A percentile compares a stretch with the other conserved stretches of the same genome.
Conservation (phyloP, 2,888 invertebrate genomes). For the Agrochola litura region DNA sequence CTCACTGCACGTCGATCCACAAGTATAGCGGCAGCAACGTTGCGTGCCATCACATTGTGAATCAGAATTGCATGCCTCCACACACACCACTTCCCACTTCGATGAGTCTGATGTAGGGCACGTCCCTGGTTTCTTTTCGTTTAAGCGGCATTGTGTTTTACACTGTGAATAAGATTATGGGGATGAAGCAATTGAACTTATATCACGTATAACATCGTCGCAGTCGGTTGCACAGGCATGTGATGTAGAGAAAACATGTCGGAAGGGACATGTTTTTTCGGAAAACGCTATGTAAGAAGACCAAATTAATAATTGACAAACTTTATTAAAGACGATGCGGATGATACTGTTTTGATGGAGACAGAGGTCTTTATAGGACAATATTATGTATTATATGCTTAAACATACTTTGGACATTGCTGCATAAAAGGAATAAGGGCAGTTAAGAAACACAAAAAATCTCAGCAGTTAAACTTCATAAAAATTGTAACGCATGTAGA, state of each 20-base stretch:
- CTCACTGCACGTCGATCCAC: constrained; percentile 93
- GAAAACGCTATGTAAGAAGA: no score
- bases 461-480: not conserved
- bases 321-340: no score
- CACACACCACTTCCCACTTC: constrained; percentile 91
- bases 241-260: no score
- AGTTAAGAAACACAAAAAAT: not conserved
- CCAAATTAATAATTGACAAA: no score
- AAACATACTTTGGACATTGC: no score
- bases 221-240: no score
- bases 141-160: constrained; percentile 89
- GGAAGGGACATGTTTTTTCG: no score
- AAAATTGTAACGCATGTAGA: not conserved
- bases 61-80: constrained; percentile 91
- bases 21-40: constrained; percentile 93
- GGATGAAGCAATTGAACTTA: not conserved
- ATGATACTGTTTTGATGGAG: no score
- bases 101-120: constrained; percentile 83
- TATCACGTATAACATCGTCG: not conserved
- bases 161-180: constrained; percentile 84
- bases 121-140: constrained; percentile 86
- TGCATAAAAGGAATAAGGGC: no score
- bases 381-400: no score
- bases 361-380: no score
- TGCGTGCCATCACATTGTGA: constrained; percentile 92